Evolutionary conservation across 53 echinoderm and acorn worm genomes (phyloP).

Genomic region (Astropecten irregularis): DNA sequence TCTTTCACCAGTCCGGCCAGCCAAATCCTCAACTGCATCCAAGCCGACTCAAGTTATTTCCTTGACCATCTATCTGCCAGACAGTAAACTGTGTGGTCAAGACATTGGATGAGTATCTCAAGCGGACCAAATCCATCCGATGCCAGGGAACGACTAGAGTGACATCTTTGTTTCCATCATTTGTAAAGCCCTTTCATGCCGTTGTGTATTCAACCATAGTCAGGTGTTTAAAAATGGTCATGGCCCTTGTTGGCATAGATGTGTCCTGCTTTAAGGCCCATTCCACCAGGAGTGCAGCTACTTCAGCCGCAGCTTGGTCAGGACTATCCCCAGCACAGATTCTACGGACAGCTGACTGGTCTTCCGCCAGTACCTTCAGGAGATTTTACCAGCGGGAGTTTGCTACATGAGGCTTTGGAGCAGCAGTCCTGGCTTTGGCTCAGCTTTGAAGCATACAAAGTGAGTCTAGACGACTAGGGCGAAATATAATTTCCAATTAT

Average conservation of each 20-base stretch:
- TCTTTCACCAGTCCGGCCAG: background rate
- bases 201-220: constrained; percentile 11
- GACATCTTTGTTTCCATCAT: constrained; percentile 32
- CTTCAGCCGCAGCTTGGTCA: background rate
- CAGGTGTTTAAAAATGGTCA: constrained; percentile 38
- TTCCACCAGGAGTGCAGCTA: constrained; percentile 1
- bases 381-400: constrained; percentile 4
- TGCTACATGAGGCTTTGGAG: too few relatives aligned
- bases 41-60: background rate
- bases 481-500: too few relatives aligned
- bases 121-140: background rate
- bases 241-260: constrained; percentile 28
- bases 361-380: constrained; percentile 1
- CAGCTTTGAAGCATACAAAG: too few relatives aligned
- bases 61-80: background rate
- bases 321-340: constrained; percentile 22
- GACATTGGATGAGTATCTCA: constrained; percentile 19
- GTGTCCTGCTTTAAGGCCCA: constrained; percentile 10
- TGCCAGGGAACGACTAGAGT: background rate
- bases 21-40: background rate
- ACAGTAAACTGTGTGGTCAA: constrained; percentile 16
- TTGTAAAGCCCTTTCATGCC: constrained; percentile 19
- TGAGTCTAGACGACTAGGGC: too few relatives aligned
- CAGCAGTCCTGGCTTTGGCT: too few relatives aligned
- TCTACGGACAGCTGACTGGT: constrained; percentile 8